Evolutionary conservation across 1,140 invertebrate genomes (phyloP).

Genomic region (Muscidifurax raptorellus): DNA sequence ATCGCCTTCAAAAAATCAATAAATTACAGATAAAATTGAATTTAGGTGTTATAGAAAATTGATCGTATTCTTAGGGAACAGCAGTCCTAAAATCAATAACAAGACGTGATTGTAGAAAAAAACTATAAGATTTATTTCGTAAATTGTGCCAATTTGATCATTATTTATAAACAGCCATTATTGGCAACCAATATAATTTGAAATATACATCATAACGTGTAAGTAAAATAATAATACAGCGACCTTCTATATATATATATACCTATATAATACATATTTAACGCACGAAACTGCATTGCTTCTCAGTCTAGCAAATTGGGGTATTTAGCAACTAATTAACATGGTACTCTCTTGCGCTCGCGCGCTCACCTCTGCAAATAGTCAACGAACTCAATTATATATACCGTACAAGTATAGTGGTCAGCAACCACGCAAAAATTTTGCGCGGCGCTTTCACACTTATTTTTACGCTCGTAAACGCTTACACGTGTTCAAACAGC

Average conservation of each 20-base stretch:
- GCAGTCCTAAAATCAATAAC: not conserved
- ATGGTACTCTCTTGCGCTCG: not conserved
- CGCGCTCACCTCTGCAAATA: not conserved
- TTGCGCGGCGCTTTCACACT: not conserved
- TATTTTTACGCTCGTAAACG: not conserved
- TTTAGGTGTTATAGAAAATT: not conserved
- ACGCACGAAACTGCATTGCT: conserved; percentile 23
- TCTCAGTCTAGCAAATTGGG: conserved; percentile 36
- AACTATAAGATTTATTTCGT: conserved; percentile 41
- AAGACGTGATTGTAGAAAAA: not conserved
- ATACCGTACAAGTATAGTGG: not conserved
- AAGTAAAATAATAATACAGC: conserved; percentile 42
- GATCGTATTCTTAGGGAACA: not conserved
- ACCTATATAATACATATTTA: conserved; percentile 31
- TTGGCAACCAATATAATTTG: conserved; percentile 34
- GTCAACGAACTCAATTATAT: conserved; percentile 34
- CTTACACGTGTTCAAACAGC: not conserved
- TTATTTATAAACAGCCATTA: conserved; percentile 9
- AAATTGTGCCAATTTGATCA: conserved; percentile 11
- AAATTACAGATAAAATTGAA: not conserved
- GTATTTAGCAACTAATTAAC: conserved; percentile 42
- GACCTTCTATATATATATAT: conserved; percentile 20
- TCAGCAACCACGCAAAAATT: not conserved
- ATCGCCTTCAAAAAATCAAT: not conserved
- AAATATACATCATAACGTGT: conserved; percentile 26